Evolutionary conservation across 2,113 vertebrate genomes (phyloP).

Genomic region (Eidolon helvum): DNA sequence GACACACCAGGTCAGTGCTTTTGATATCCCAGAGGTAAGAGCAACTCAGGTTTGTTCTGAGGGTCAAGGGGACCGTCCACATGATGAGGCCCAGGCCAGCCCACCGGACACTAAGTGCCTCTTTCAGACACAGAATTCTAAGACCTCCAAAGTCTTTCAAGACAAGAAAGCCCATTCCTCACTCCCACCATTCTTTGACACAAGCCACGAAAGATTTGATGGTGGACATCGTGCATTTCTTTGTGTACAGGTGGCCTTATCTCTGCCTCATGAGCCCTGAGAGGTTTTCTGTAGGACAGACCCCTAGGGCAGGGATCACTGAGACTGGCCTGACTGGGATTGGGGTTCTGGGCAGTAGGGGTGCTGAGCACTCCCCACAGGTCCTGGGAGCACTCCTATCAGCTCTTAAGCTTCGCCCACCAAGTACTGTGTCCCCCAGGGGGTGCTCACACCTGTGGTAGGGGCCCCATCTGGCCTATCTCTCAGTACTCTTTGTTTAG

Average conservation of each 20-base stretch:
- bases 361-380: neutral
- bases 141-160: neutral
- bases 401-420: neutral
- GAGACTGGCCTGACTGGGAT: neutral
- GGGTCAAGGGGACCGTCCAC: neutral
- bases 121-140: neutral
- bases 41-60: neutral
- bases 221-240: neutral
- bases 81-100: neutral
- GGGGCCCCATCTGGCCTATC: neutral
- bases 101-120: neutral
- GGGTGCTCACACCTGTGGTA: neutral
- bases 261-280: neutral
- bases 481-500: slow-evolving; percentile 37
- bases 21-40: neutral
- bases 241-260: neutral
- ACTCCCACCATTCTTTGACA: neutral
- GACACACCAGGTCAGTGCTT: neutral
- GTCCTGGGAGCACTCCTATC: neutral
- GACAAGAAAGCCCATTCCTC: neutral
- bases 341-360: neutral
- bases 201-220: neutral
- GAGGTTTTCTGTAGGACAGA: neutral
- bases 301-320: neutral
- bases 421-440: neutral